phyloP scores from a whole-genome alignment of 2,888 invertebrate species.

The Rhabditoides inermis region DNA sequence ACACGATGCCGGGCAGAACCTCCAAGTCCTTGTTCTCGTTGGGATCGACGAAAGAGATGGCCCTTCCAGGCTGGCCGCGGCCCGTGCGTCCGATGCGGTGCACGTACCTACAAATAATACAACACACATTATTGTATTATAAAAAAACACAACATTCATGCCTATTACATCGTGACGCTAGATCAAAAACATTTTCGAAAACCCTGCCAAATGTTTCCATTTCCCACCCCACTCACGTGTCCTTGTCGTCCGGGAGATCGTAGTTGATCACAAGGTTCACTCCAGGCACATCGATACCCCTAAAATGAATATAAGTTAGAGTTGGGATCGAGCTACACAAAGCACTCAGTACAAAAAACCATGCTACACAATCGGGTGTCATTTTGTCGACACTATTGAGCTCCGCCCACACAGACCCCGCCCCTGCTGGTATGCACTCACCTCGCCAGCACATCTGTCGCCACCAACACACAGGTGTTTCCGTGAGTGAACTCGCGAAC shows the following conservation, averaged over 20 bases:
- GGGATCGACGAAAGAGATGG: conserved; percentile 24
- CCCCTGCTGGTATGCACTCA: conserved; percentile 2
- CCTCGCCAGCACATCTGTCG: conserved; percentile 86
- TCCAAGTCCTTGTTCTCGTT: conserved; percentile 1
- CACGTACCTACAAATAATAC: conserved; percentile 58
- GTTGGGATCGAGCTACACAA: neutral
- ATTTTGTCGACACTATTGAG: too few relatives aligned
- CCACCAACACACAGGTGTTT: conserved; percentile 71
- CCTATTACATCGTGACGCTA: too few relatives aligned
- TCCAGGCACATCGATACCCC: conserved; percentile 76
- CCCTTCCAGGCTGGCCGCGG: conserved; percentile 49
- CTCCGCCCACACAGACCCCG: too few relatives aligned
- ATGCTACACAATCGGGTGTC: too few relatives aligned
- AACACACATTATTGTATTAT: too few relatives aligned
- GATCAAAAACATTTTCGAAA: neutral
- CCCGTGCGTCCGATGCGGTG: conserved; percentile 59
- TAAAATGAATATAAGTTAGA: neutral
- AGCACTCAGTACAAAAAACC: neutral
- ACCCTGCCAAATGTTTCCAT: conserved; percentile 9
- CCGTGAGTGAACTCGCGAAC: conserved; percentile 64
- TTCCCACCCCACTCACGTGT: conserved; percentile 15
- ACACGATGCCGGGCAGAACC: conserved; percentile 14
- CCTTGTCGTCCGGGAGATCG: conserved; percentile 55
- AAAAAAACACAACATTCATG: too few relatives aligned
- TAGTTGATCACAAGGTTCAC: conserved; percentile 58